A percentile compares a stretch with the other conserved stretches of the same genome.
These are phyloP conservation scores for Sphaerodactylus townsendi DNA, from an alignment of 2,113 vertebrate species.

Conservation along the genomic window DNA sequence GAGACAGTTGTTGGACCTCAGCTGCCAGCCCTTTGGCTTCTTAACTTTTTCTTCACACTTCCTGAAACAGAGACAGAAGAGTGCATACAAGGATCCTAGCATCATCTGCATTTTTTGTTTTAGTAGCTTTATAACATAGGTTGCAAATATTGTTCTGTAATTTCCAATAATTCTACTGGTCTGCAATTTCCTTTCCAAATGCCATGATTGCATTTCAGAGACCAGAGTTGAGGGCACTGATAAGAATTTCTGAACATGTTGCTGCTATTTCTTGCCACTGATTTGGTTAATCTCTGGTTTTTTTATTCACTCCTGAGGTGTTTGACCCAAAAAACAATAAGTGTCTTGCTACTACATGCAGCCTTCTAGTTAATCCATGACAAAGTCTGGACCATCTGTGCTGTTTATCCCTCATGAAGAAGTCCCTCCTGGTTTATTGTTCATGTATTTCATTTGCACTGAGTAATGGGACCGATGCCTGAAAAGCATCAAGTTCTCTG, in stretches of 20 bases:
- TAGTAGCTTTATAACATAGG: background rate
- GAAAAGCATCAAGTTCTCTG: background rate
- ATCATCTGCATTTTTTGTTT: background rate
- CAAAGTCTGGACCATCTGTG: background rate
- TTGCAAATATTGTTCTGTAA: background rate
- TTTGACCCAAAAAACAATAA: background rate
- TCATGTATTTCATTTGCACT: constrained; percentile 11
- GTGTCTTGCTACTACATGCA: constrained; percentile 6
- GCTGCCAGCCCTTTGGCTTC: background rate
- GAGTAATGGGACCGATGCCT: background rate
- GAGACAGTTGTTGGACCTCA: background rate
- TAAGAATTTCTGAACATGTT: background rate
- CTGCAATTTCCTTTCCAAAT: background rate
- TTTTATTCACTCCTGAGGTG: background rate
- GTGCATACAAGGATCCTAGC: background rate
- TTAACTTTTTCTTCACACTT: background rate
- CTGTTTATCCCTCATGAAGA: constrained; percentile 15
- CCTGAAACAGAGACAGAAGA: background rate
- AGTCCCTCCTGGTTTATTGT: background rate
- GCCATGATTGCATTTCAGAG: background rate
- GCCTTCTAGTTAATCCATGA: background rate
- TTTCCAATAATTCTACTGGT: background rate
- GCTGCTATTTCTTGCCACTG: background rate
- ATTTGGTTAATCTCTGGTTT: background rate
- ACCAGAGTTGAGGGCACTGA: background rate